phyloP scores from a whole-genome alignment of 2,797 vertebrate genomes.

The Chromobotia macracanthus region DNA sequence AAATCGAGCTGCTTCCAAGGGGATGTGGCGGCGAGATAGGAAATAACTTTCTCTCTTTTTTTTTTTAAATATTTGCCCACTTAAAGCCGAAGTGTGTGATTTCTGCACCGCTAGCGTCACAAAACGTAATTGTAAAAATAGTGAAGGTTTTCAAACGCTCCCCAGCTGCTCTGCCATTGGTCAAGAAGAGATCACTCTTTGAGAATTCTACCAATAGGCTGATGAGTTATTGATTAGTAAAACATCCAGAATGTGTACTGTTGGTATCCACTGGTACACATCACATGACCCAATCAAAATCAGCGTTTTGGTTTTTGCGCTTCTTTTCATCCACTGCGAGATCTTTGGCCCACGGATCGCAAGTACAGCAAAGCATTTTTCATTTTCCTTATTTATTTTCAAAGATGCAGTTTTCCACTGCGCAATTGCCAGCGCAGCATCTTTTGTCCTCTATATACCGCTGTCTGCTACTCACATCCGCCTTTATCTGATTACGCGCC shows the following conservation, averaged over 20 bases:
- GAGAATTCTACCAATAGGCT: no score
- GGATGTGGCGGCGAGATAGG: constrained; percentile 71
- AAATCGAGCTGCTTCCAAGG: constrained; percentile 73
- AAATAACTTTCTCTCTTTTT: constrained; percentile 68
- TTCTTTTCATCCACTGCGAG: background rate
- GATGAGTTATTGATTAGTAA: background rate
- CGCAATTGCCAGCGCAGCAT: constrained; percentile 67
- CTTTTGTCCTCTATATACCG: constrained; percentile 67
- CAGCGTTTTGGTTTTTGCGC: background rate
- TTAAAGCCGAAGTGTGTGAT: constrained; percentile 14
- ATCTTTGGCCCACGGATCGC: background rate
- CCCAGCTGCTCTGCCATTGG: background rate
- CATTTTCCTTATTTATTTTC: constrained; percentile 20
- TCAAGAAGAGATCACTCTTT: no score
- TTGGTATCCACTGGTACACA: background rate
- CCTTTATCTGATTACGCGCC: constrained; percentile 73
- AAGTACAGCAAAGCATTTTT: constrained; percentile 20
- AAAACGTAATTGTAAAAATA: background rate
- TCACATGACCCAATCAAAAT: background rate
- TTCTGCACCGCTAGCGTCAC: background rate
- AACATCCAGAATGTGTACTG: background rate
- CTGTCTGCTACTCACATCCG: constrained; percentile 67
- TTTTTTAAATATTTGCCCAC: constrained; percentile 58
- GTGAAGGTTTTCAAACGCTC: background rate
- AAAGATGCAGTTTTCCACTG: constrained; percentile 66